Evolutionary conservation across 2,888 invertebrate genomes (phyloP), one percentile per base, ranked within the genome.

Genomic region (Ophonus ardosiacus): DNA sequence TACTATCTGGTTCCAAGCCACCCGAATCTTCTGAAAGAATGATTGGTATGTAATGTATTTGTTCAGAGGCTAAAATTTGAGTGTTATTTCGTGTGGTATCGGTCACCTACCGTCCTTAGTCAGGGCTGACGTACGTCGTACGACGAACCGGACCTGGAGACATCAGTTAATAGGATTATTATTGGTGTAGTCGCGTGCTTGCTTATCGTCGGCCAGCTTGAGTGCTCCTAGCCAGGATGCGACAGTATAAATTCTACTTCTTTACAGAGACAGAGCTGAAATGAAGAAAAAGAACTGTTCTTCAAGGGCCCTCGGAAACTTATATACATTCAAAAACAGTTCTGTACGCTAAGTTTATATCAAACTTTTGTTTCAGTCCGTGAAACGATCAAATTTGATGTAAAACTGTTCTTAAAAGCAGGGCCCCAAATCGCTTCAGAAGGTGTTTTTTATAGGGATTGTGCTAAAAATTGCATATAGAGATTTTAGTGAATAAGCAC

Each of bases 121-220:
- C 40, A 7, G 18, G 10, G 10, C 17, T 74, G 71, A 40, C 71
- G 40, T 40, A 17, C 13, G 43, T 18, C 40, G 71, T 38, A 63
- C 24, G 40, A 38, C 68, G 68, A 43, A 18, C 71, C 71, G 40
- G 71, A 43, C 18, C 43, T 43, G 59, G 83, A 83, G 83, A 83
- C 83, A 83, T 83, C 76, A 38, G 83, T 83, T 83, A 83, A 83
- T 83, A 83, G 83, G 83, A 83, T 83, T 83, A 83, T 83, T 83
- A 83, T 83, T 83, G 83, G 83, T 83, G 59, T 83, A 76, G 83
- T 83, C 83, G 83, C 83, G 83, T 83, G 83, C 83, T 83, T 51
- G 76, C 83, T 83, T 83, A 83, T 83, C 83, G 56, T 38, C 59
- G 17, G 57, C 56, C 31, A 18, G 83, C 21, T 24, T 83, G 83